A percentile compares a stretch with the other conserved stretches of the same genome.
These are phyloP conservation scores for Caenorhabditis sp. DNA, from an alignment of 2,888 invertebrate species.

Conservation along the genomic window DNA sequence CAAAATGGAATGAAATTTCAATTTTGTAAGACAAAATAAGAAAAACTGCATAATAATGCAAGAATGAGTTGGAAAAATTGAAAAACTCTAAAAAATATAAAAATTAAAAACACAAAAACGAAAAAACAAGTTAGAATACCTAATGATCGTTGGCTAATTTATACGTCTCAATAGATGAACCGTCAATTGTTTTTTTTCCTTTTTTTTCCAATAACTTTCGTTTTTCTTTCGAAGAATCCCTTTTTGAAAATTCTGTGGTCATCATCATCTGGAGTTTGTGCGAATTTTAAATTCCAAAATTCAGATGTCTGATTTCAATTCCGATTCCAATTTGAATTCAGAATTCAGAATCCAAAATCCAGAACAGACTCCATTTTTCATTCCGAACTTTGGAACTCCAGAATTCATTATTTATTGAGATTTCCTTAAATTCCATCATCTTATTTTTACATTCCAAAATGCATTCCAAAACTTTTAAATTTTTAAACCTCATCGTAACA, in stretches of 20 bases:
- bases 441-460: neutral
- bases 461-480: no score
- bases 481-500: no score
- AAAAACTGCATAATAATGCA: neutral
- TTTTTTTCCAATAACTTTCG: neutral
- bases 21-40: conserved; percentile 7
- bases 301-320: conserved; percentile 36
- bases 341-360: conserved; percentile 48
- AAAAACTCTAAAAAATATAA: no score
- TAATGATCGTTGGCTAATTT: conserved; percentile 20
- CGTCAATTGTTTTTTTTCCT: neutral
- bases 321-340: conserved; percentile 12
- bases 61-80: neutral
- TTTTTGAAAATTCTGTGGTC: neutral
- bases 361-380: neutral
- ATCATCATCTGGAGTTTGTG: conserved; percentile 11
- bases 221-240: neutral
- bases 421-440: neutral
- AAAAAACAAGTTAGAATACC: conserved; percentile 16
- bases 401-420: conserved; percentile 40
- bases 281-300: conserved; percentile 37
- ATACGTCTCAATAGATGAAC: neutral
- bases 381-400: conserved; percentile 28
- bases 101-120: neutral
- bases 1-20: no score